Evolutionary conservation across 2,888 invertebrate genomes (phyloP).

Genomic region (Hirtodrosophila trivittata): DNA sequence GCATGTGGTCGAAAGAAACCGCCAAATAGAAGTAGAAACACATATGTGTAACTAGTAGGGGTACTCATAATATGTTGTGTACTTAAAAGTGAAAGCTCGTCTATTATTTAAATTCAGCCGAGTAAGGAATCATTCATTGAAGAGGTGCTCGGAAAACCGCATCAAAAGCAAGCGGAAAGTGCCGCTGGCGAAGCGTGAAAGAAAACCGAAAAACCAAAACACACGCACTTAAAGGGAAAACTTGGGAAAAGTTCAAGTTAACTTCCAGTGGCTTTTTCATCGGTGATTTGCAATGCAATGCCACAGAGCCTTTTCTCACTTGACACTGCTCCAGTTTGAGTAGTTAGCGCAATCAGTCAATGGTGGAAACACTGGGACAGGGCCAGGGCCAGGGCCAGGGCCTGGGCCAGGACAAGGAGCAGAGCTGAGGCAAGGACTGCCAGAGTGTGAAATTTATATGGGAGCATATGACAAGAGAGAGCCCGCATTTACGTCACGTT

Average conservation of each 20-base stretch:
- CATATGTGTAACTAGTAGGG: no score
- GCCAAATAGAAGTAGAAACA: no score
- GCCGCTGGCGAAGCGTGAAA: constrained; percentile 28
- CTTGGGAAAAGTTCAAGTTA: constrained; percentile 9
- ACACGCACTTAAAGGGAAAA: constrained; percentile 15
- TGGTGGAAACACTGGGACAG: background rate
- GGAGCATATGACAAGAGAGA: constrained; percentile 5
- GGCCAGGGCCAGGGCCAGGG: background rate
- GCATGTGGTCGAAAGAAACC: constrained; percentile 6
- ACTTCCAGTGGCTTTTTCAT: constrained; percentile 34
- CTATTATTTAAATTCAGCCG: constrained; percentile 43
- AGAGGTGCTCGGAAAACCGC: constrained; percentile 30
- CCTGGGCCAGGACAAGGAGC: constrained; percentile 3
- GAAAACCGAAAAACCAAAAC: background rate
- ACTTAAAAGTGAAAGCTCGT: constrained; percentile 20
- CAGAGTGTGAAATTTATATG: constrained; percentile 52
- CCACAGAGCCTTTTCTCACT: constrained; percentile 11
- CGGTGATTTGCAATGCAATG: constrained; percentile 40
- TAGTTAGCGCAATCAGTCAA: constrained; percentile 44
- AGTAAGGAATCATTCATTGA: constrained; percentile 22
- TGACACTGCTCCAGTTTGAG: constrained; percentile 21
- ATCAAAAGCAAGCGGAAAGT: constrained; percentile 40
- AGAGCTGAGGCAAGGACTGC: background rate
- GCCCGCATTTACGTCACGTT: constrained; percentile 60
- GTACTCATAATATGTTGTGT: no score